These are phyloP conservation scores for Indicator indicator DNA, from an alignment of 2,113 vertebrate genomes.

Conservation along the genomic window DNA sequence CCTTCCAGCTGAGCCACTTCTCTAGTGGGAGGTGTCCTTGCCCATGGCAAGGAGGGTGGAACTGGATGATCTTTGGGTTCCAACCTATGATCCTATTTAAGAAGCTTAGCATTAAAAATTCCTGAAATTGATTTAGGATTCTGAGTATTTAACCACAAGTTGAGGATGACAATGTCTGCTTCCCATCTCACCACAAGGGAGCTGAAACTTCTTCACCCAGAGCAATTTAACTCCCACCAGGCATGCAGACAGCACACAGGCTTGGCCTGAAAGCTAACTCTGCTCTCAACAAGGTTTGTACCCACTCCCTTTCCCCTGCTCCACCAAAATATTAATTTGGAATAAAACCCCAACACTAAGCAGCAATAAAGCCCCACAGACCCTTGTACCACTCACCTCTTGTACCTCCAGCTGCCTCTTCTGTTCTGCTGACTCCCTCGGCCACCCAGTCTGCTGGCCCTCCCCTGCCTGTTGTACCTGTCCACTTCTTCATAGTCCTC, in stretches of 20 bases:
- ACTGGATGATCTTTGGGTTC: no score
- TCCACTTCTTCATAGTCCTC: constrained; percentile 93
- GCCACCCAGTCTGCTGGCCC: constrained; percentile 72
- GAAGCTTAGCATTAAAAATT: background rate
- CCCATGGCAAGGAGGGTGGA: no score
- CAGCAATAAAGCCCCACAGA: background rate
- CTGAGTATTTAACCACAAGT: background rate
- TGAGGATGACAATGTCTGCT: background rate
- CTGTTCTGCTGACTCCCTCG: constrained; percentile 86
- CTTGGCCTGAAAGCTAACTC: background rate
- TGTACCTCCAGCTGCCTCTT: constrained; percentile 95
- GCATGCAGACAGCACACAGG: rapidly evolving
- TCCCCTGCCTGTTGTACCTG: constrained; percentile 82
- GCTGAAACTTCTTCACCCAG: background rate
- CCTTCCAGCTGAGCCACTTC: no score
- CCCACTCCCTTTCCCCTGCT: background rate
- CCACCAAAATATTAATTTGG: background rate
- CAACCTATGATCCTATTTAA: background rate
- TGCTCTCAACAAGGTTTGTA: background rate
- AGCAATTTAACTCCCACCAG: background rate
- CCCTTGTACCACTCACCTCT: constrained; percentile 79
- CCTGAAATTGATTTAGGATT: background rate
- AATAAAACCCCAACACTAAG: background rate
- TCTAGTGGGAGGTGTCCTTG: no score
- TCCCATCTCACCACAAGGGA: background rate